phyloP scores from a whole-genome alignment of 2,797 vertebrate species.

The Nyctibius grandis region DNA sequence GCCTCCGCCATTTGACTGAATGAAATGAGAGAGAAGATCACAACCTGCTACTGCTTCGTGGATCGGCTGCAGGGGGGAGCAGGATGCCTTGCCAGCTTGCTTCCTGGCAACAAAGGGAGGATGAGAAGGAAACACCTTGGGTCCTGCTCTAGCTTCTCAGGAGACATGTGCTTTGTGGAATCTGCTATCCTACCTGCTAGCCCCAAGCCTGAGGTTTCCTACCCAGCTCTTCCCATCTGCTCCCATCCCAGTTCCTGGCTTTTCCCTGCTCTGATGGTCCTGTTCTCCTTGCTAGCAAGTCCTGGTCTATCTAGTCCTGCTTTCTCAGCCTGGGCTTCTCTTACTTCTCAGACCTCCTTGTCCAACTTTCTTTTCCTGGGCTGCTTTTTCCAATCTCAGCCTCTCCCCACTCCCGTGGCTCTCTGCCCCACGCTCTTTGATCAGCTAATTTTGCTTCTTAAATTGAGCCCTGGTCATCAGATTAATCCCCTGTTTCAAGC shows the following conservation, averaged over 20 bases:
- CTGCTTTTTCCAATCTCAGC: not conserved
- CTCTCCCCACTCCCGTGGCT: not conserved
- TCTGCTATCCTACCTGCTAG: not conserved
- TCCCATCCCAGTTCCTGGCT: not conserved
- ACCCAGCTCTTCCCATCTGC: not conserved
- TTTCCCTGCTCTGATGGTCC: not conserved
- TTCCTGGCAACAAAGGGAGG: not conserved
- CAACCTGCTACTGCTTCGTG: not conserved
- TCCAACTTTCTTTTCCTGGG: not conserved
- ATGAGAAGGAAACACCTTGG: not conserved
- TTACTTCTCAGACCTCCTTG: not conserved
- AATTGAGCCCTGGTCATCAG: not conserved
- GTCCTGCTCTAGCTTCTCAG: not conserved
- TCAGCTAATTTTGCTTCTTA: not conserved
- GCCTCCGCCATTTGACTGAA: not conserved
- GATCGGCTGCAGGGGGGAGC: not conserved
- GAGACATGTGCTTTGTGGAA: not conserved
- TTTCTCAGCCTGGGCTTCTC: not conserved
- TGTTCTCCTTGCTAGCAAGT: not conserved
- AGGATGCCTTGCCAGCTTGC: not conserved
- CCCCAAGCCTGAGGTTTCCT: not conserved
- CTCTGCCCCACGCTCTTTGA: not conserved
- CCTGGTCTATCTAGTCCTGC: not conserved
- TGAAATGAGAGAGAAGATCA: not conserved
- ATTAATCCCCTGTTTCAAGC: not conserved